A percentile compares a stretch with the other conserved stretches of the same genome.
These are phyloP conservation scores for Drosophila biarmipes DNA, from an alignment of 1,140 invertebrate genomes.

Conservation along the genomic window DNA sequence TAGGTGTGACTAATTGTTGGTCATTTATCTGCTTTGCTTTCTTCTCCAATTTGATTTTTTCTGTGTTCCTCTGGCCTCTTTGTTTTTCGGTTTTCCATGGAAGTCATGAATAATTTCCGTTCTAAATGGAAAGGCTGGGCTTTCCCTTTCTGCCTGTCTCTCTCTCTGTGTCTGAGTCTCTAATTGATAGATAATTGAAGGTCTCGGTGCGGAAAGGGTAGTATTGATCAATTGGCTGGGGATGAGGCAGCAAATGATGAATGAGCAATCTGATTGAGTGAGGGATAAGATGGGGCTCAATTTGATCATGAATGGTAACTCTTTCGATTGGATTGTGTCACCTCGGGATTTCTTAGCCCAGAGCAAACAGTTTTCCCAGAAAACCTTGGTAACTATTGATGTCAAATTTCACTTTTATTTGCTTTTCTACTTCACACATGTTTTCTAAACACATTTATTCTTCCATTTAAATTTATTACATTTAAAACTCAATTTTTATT, in stretches of 20 bases:
- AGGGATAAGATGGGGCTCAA: slow-evolving; percentile 16
- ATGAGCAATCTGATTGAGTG: slow-evolving; percentile 37
- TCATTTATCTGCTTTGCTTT: slow-evolving; percentile 76
- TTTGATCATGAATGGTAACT: slow-evolving; percentile 20
- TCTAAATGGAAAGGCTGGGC: slow-evolving; percentile 39
- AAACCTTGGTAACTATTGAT: no score
- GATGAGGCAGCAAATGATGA: slow-evolving; percentile 39
- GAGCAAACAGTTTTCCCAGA: no score
- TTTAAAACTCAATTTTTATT: not conserved
- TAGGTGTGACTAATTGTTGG: slow-evolving; percentile 83
- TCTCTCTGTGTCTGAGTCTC: slow-evolving; percentile 35
- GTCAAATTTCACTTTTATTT: no score
- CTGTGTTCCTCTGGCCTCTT: slow-evolving; percentile 19
- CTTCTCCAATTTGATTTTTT: slow-evolving; percentile 40
- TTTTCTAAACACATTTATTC: not conserved
- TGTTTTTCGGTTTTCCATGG: slow-evolving; percentile 60
- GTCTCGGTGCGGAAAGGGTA: slow-evolving; percentile 20
- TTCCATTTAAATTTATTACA: not conserved
- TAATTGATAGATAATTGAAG: slow-evolving; percentile 74
- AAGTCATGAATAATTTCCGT: slow-evolving; percentile 78
- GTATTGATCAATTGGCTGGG: slow-evolving; percentile 42
- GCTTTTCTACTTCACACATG: not conserved
- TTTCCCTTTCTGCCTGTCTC: slow-evolving; percentile 12
- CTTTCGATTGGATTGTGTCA: slow-evolving; percentile 20
- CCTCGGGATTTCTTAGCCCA: not conserved